A percentile compares a stretch with the other conserved stretches of the same genome.
Evolutionary conservation across 2,888 invertebrate species (phyloP).

Genomic region (Ennomos quercinarius): DNA sequence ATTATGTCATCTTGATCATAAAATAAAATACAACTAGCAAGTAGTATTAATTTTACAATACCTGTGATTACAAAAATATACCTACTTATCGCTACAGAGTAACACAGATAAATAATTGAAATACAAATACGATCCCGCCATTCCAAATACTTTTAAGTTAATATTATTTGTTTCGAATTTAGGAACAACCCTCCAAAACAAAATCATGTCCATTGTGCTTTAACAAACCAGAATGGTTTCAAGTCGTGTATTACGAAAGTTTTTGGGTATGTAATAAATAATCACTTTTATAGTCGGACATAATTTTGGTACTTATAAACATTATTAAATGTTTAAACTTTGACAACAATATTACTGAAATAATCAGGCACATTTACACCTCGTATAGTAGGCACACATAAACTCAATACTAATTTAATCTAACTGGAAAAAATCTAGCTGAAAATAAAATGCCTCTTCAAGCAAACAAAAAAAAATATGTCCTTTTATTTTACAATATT

Average conservation of each 20-base stretch:
- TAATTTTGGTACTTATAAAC: constrained; percentile 1
- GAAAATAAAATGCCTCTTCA: constrained; percentile 49
- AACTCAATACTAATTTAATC: constrained; percentile 15
- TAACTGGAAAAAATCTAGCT: constrained; percentile 18
- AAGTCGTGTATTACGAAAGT: constrained; percentile 35
- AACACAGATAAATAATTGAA: constrained; percentile 71
- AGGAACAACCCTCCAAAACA: constrained; percentile 60
- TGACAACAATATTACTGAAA: constrained; percentile 15
- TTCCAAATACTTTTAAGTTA: constrained; percentile 43
- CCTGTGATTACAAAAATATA: constrained; percentile 78
- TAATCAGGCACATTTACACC: constrained; percentile 31
- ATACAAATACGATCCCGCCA: constrained; percentile 59
- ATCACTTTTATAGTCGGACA: constrained; percentile 12
- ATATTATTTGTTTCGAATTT: constrained; percentile 43
- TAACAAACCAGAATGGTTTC: constrained; percentile 5
- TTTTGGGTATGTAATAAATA: constrained; percentile 10
- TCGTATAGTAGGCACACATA: constrained; percentile 34
- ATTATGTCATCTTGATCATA: constrained; percentile 22
- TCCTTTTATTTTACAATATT: constrained; percentile 41
- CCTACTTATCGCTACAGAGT: constrained; percentile 72
- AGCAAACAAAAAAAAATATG: constrained; percentile 48
- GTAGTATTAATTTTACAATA: constrained; percentile 25
- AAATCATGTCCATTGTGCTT: constrained; percentile 17
- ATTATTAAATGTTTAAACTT: constrained; percentile 18
- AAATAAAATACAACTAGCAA: constrained; percentile 10